Evolutionary conservation across 2,888 invertebrate species (phyloP), one percentile per base, ranked within the genome.

Genomic region (Synergus umbraculus): DNA sequence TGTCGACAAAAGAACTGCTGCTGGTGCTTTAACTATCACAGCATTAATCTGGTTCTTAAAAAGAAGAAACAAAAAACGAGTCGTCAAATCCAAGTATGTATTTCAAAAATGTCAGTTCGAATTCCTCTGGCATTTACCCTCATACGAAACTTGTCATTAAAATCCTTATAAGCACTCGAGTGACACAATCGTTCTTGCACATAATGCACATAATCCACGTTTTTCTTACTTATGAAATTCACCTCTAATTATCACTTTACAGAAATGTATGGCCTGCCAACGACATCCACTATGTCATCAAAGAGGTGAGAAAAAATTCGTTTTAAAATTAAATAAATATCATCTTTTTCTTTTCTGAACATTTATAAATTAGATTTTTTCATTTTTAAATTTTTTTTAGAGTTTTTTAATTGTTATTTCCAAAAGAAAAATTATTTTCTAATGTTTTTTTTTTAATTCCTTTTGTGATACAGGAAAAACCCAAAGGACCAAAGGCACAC

Each of bases 231-330:
- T 63, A 65, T n/a, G 12, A 49, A 63, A 80, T 76, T 81, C 43
- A 80, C 29, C 4, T 41, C 37, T 73, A 76, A 73, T 73, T 78
- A 18, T 85, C 79, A 84, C 87, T 80, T 89, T 92, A 80, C 88
- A 93, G 94, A 90, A 93, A 93, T 90, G 91, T 90, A 54, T 93
- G 93, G 87, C 94, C 95, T 3, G 95, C 95, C 87, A 95, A 96
- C 87, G 96, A 96, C 90, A 95, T 97, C 82, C 95, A 96, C 87
- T 97, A 97, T 90, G 94, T 96, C 93, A 97, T 97, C 83, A 95
- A 95, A 84, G 96, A 97, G 87, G 92, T 92, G 81, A 87, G 83
- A 80, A 93, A 83, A 37, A 49, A 29, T 29, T 46, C 43, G 5
- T 54, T 69, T 76, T 64, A 41, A 76, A 37, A 43, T n/a, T 41